These are phyloP conservation scores for Eulemur albifrons DNA, from an alignment of 2,797 vertebrate species.

Conservation along the genomic window DNA sequence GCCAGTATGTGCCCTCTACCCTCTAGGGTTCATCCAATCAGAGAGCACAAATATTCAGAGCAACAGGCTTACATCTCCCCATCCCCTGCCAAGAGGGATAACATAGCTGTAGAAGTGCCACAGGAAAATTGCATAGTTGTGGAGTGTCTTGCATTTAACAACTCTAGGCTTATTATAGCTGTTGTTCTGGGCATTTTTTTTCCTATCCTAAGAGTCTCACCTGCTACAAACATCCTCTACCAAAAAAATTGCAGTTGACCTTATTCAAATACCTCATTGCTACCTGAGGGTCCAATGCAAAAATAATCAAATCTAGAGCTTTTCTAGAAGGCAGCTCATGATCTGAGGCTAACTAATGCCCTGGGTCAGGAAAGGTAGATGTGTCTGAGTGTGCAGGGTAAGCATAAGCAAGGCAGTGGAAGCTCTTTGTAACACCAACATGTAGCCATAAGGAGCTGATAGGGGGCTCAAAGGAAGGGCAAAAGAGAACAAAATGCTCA, in stretches of 20 bases:
- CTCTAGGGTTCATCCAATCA: not conserved
- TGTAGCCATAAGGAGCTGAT: not conserved
- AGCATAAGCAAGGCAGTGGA: not conserved
- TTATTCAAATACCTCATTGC: constrained; percentile 55
- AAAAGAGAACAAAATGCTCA: not conserved
- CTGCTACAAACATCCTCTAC: not conserved
- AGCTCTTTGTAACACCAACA: not conserved
- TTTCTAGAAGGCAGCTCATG: constrained; percentile 62
- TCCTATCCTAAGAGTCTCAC: not conserved
- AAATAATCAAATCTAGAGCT: constrained; percentile 53
- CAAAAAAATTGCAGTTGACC: constrained; percentile 59
- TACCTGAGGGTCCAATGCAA: constrained; percentile 29
- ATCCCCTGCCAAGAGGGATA: not conserved
- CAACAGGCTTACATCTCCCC: not conserved
- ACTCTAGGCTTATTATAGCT: not conserved
- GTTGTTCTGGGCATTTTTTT: constrained; percentile 30
- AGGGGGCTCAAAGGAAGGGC: not conserved
- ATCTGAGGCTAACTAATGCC: constrained; percentile 10
- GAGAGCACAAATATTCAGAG: constrained; percentile 9
- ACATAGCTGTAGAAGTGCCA: not conserved
- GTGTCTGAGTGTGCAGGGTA: not conserved
- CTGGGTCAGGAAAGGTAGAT: constrained; percentile 4
- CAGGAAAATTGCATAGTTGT: not conserved
- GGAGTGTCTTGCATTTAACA: not conserved
- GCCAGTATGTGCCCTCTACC: not conserved